Evolutionary conservation across 2,113 vertebrate species (phyloP).

Genomic region (Proterorhinus semilunaris): DNA sequence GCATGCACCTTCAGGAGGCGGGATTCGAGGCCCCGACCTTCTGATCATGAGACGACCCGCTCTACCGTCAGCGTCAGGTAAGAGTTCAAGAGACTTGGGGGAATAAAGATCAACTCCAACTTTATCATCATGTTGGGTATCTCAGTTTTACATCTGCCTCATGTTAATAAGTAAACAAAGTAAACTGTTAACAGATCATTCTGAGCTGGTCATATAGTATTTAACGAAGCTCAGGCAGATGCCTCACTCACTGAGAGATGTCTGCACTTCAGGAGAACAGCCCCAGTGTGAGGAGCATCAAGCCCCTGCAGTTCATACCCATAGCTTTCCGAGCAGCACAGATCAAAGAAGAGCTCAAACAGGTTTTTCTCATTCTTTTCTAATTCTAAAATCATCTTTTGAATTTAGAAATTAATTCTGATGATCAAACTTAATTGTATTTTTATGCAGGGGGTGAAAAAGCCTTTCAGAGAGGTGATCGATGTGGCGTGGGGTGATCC

Average conservation of each 20-base stretch:
- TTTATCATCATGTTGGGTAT: too few relatives aligned
- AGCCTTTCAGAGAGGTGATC: constrained; percentile 60
- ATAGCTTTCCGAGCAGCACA: constrained; percentile 23
- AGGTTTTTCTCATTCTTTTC: constrained; percentile 18
- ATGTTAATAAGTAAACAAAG: too few relatives aligned
- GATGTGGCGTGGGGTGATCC: constrained; percentile 54
- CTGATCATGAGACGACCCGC: too few relatives aligned
- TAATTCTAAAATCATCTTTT: rapidly evolving
- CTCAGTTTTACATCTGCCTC: too few relatives aligned
- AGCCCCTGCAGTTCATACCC: not conserved
- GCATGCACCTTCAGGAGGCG: too few relatives aligned
- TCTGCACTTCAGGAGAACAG: constrained; percentile 37
- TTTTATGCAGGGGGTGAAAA: constrained; percentile 55
- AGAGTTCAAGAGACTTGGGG: too few relatives aligned
- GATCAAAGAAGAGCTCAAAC: constrained; percentile 56
- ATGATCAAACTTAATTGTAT: not conserved
- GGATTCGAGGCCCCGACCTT: too few relatives aligned
- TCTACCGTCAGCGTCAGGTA: too few relatives aligned
- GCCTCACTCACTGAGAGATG: constrained; percentile 23
- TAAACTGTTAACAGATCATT: too few relatives aligned
- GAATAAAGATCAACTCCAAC: too few relatives aligned
- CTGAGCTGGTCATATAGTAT: too few relatives aligned
- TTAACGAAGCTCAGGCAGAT: too few relatives aligned
- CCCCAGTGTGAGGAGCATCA: constrained; percentile 30
- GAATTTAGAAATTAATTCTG: not conserved